Percentiles rank a stretch among this genome's conserved stretches.
Evolutionary conservation across 1,140 invertebrate genomes (phyloP).

Genomic region (Tyrophagus putrescentiae): DNA sequence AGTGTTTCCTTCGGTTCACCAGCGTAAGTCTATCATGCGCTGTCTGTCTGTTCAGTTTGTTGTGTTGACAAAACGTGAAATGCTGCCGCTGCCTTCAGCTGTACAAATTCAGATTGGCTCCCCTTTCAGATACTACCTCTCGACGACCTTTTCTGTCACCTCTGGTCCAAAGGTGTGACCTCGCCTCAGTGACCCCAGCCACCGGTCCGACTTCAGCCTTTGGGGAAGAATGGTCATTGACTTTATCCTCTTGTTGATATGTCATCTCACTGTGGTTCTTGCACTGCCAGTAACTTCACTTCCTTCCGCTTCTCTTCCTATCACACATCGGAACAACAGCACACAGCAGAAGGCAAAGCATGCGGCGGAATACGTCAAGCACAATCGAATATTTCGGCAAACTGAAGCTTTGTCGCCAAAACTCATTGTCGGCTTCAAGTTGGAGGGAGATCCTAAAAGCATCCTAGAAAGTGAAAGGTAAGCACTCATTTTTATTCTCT

Average conservation of each 20-base stretch:
- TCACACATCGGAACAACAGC: background rate
- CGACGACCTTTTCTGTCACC: no score
- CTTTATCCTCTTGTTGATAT: background rate
- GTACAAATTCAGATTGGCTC: no score
- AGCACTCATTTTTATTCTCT: background rate
- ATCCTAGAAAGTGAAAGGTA: constrained; percentile 5
- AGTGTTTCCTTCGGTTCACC: no score
- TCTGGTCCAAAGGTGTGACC: no score
- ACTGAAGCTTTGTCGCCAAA: background rate
- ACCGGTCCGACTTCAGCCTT: no score
- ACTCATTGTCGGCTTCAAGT: constrained; percentile 1
- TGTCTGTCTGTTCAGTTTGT: no score
- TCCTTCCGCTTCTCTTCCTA: background rate
- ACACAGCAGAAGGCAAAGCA: background rate
- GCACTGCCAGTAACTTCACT: constrained; percentile 1
- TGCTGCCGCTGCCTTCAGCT: no score
- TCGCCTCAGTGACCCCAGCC: no score
- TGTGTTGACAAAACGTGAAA: no score
- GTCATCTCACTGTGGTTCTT: background rate
- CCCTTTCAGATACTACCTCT: no score
- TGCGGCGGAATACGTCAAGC: background rate
- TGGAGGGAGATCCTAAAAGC: background rate
- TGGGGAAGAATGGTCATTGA: no score
- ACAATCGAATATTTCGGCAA: background rate
- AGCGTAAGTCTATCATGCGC: no score